phyloP scores from a whole-genome alignment of 2,113 vertebrate species.

The Dasyornis broadbenti region DNA sequence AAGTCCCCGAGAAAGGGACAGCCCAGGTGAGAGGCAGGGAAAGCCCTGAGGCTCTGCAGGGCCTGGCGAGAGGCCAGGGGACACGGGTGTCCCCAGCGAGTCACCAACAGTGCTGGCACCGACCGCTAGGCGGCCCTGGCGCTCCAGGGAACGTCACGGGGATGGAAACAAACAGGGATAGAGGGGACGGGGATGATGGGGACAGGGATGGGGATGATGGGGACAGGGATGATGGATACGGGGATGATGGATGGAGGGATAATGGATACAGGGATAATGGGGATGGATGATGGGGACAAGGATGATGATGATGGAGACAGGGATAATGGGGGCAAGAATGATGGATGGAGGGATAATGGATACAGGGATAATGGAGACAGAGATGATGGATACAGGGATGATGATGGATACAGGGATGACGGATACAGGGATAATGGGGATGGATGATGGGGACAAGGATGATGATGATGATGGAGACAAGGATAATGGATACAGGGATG shows the following conservation, averaged over 20 bases:
- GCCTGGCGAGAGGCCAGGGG: too few relatives aligned
- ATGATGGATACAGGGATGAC: fast-evolving
- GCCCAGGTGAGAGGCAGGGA: not conserved
- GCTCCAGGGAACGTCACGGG: not conserved
- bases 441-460: not conserved
- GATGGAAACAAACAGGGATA: too few relatives aligned
- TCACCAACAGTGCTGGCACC: not conserved
- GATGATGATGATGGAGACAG: fast-evolving
- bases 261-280: fast-evolving
- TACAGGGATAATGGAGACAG: fast-evolving
- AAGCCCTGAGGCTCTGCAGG: not conserved
- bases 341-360: too few relatives aligned
- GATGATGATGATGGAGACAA: too few relatives aligned
- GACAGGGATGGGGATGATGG: not conserved
- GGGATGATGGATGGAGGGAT: too few relatives aligned
- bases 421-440: fast-evolving
- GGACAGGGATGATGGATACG: not conserved
- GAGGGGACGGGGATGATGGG: too few relatives aligned
- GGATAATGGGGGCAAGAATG: fast-evolving
- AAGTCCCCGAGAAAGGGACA: not conserved
- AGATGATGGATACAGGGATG: too few relatives aligned
- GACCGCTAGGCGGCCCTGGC: not conserved
- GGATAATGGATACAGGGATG: not conserved
- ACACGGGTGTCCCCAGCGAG: not conserved
- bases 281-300: too few relatives aligned